Evolutionary conservation across 2,888 invertebrate species (phyloP), one percentile per base, ranked within the genome.

Genomic region (Eristalis pertinax): DNA sequence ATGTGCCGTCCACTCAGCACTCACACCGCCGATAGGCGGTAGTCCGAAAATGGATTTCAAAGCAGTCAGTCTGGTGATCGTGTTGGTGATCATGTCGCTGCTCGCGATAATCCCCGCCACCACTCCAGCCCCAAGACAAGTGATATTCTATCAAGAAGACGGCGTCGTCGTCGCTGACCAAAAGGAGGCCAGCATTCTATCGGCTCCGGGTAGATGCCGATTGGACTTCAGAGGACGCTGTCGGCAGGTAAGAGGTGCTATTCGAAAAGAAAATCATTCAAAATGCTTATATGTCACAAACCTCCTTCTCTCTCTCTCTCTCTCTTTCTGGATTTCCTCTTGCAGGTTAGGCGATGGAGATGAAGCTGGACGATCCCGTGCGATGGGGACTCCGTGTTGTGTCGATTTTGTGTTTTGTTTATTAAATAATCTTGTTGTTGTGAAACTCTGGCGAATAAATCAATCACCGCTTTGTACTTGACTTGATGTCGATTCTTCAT

Each of bases 31-130:
- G 58, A n/a, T 13, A 11, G 60, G 10, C 74, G 11, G 29, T 65
- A 82, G 85, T 86, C 38, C 50, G 24, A 82, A 77, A 78, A 86
- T 86, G 85, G 11, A 86, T 86, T 86, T 82, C 68, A 64, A 69
- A 74, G 77, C 56, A 50, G 26, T 82, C 43, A 86, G 77, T 81
- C 82, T 69, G 69, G 19, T 73, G 58, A 8, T 85, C 22, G 32
- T 72, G 26, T 60, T 74, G 26, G 19, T 81, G 26, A 56, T 78
- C 60, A 69, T 74, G 24, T 69, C 74, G 38, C 69, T 86, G 11
- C 29, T 81, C n/a, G 68, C 50, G 22, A 63, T 29, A 15, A 50
- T 74, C 10, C 70, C 77, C 7, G 22, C 60, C 11, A 41, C 77
- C n/a, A 65, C 32, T 19, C 58, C 85, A 50, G 77, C 85, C 35